Evolutionary conservation across 2,888 invertebrate genomes (phyloP), one percentile per base, ranked within the genome.

Genomic region (Acrobasis repandana): DNA sequence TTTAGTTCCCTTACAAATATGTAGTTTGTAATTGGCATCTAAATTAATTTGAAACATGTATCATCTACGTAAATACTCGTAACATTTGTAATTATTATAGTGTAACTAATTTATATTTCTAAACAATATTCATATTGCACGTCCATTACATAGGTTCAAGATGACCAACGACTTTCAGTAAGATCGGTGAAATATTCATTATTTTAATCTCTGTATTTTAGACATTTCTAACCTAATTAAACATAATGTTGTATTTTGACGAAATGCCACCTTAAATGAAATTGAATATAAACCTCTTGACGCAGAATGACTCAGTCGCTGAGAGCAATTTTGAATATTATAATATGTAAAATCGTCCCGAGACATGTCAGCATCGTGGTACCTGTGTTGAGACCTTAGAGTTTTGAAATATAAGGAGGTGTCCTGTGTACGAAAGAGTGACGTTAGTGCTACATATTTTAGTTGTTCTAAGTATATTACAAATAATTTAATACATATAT

Each of bases 301-400:
- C 80, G 74, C 76, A 82, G 86, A 83, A 89, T 91, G 91, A 92
- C 87, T 92, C 90, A 89, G 90, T 85, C 74, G 82, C 79, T 75
- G 83, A 83, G 84, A 85, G 83, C 80, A 86, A 85, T 89, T 86
- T 89, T 87, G 86, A 89, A 89, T 90, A 90, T 87, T 82, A 87
- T 86, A 86, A 86, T 90, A 90, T 89, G 91, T 89, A 85, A 90
- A 91, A 83, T 88, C 86, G 88, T 79, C 79, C 80, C 33, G 34
- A 48, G 75, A 71, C 77, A 72, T 76, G 58, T 58, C 49, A 58
- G 49, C 18, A 36, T 49, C 36, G 33, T 34, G 11, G 48, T 58
- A 63, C 63, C 76, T 75, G 79, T 83, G 83, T 38, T 14, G 38
- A 38, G 52, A 54, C 38, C 20, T 14, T 28, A 28, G 28, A 28